These are phyloP conservation scores for Lutjanus erythropterus DNA, from an alignment of 2,113 vertebrate species.

Conservation along the genomic window DNA sequence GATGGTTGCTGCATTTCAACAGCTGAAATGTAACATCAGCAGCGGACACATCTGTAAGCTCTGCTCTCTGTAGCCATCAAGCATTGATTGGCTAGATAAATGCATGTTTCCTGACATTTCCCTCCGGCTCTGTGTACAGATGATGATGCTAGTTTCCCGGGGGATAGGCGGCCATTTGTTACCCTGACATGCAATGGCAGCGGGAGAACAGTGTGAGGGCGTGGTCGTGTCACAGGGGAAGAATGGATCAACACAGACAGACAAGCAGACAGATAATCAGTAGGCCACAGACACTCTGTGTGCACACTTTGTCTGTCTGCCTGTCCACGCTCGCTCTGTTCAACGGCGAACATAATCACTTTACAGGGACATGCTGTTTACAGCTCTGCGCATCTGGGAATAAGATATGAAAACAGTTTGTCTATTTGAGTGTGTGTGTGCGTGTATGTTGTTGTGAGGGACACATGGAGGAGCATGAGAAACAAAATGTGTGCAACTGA, in stretches of 20 bases:
- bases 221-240: constrained; percentile 29
- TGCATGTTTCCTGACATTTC: constrained; percentile 44
- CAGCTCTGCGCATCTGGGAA: constrained; percentile 61
- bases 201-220: constrained; percentile 26
- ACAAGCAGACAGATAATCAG: constrained; percentile 59
- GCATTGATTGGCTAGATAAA: constrained; percentile 64
- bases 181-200: constrained; percentile 42
- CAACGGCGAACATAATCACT: constrained; percentile 70
- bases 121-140: constrained; percentile 42
- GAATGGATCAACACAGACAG: constrained; percentile 44
- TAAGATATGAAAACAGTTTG: constrained; percentile 75
- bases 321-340: constrained; percentile 55
- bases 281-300: constrained; percentile 33
- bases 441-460: constrained; percentile 2
- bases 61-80: constrained; percentile 3
- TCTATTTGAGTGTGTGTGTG: constrained; percentile 45
- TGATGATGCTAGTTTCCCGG: constrained; percentile 41
- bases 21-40: not conserved
- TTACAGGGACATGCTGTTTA: constrained; percentile 71
- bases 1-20: constrained; percentile 24
- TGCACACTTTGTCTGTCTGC: constrained; percentile 36
- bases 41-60: not conserved
- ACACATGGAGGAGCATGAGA: constrained; percentile 3
- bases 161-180: constrained; percentile 50
- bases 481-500: constrained; percentile 12